Evolutionary conservation across 2,113 vertebrate genomes (phyloP).

Genomic region (Gallinago paraguaiae): DNA sequence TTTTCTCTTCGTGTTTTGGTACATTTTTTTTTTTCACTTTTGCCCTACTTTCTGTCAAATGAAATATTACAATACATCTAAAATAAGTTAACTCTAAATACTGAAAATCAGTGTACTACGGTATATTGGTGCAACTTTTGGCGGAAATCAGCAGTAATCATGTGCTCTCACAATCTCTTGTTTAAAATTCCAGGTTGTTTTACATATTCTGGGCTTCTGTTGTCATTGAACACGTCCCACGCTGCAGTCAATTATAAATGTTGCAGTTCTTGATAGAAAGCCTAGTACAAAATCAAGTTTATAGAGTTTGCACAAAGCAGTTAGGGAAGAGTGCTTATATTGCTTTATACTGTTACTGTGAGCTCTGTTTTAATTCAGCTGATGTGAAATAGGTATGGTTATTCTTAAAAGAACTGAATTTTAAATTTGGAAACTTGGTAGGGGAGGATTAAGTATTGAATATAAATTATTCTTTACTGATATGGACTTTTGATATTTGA

Average conservation of each 20-base stretch:
- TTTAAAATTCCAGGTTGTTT: background rate
- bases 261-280: background rate
- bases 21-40: background rate
- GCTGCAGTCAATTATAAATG: background rate
- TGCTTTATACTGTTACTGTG: background rate
- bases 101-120: background rate
- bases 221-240: background rate
- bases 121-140: background rate
- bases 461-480: background rate
- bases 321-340: background rate
- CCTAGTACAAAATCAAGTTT: background rate
- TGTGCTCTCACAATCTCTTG: background rate
- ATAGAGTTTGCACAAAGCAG: background rate
- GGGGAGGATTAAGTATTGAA: background rate
- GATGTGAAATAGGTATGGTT: background rate
- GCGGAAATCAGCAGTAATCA: background rate
- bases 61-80: background rate
- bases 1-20: background rate
- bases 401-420: background rate
- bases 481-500: background rate
- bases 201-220: background rate
- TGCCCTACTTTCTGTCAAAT: background rate
- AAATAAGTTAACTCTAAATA: background rate
- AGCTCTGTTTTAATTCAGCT: background rate
- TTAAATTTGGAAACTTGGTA: background rate